Evolutionary conservation across 2,888 invertebrate species (phyloP), one percentile per base, ranked within the genome.

Genomic region (Lepas anatifera): DNA sequence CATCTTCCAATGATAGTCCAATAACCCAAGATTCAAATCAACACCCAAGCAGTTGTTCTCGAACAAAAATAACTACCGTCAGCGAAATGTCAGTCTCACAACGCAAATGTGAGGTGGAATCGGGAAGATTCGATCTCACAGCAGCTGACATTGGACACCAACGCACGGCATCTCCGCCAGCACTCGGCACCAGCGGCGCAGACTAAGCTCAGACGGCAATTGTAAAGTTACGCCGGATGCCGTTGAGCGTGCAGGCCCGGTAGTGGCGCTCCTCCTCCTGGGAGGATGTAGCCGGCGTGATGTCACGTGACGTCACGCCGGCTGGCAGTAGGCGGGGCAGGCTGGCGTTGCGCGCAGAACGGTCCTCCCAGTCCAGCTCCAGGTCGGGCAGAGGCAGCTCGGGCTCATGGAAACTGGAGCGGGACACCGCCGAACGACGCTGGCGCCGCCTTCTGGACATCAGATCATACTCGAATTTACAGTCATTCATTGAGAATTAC

Each of bases 311-410:
- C 41, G 41, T 2, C 25, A 32, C 58, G 58, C 58, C 58, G 18
- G 58, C 18, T 22, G 58, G 58, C 58, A 58, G 58, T 32, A 58
- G 58, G 58, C 58, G 58, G 18, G 58, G 58, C n/a, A 58, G 58
- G 25, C 58, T 58, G 58, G 32, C 32, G 58, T 58, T 16, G 13
- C 29, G 13, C 22, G 29, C 52, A 27, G 8, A 32, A 1, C 32
- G 1, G 58, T 32, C 58, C 32, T 29, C 32, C 58, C 58, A 58
- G 32, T 58, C 32, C 18, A 58, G 32, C 18, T 32, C 58, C n/a
- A n/a, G n/a, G n/a, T n/a, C n/a, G n/a, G n/a, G n/a, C n/a, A n/a
- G n/a, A 3, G 58, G 58, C 58, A 58, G 58, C 58, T 58, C 58
- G 4, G 58, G 32, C 58, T 58, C 58, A 32, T 58, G 58, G 32